Percentiles rank a stretch among this genome's conserved stretches.
Conservation (phyloP, 2,888 invertebrate species). For the Ormyrus labotus region DNA sequence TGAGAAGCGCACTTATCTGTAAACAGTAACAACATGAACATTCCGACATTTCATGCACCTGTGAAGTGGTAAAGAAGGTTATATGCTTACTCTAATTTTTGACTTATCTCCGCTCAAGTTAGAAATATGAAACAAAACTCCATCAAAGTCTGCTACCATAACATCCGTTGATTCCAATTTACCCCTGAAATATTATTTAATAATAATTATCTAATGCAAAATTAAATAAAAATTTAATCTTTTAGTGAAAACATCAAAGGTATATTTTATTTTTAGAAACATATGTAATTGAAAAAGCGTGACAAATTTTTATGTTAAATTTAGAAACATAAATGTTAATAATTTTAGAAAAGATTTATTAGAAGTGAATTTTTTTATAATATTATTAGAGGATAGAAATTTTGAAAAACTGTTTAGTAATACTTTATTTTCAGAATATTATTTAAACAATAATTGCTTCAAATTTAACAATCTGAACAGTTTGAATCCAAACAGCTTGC, state of each 20-base stretch:
- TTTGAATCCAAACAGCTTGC: too few species aligned
- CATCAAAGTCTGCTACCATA: conserved; percentile 98
- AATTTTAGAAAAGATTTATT: too few species aligned
- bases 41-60: not conserved
- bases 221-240: too few species aligned
- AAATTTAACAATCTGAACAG: too few species aligned
- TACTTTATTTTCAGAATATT: too few species aligned
- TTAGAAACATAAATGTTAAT: too few species aligned
- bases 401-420: too few species aligned
- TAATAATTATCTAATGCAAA: too few species aligned
- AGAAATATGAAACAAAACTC: conserved; percentile 98
- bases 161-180: conserved; percentile 98
- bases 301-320: too few species aligned
- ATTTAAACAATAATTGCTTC: too few species aligned
- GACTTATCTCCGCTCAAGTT: conserved; percentile 97
- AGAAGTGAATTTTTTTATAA: too few species aligned
- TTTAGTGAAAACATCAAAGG: not conserved
- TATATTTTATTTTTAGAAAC: not conserved
- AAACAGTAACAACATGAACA: conserved; percentile 49
- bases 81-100: conserved; percentile 92
- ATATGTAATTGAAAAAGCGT: not conserved
- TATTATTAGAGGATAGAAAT: too few species aligned
- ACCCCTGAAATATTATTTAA: conserved; percentile 79
- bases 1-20: conserved; percentile 97
- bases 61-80: not conserved